Base-by-base conservation (phyloP, 2,797 vertebrate species). In the Poeciliopsis gracilis region DNA sequence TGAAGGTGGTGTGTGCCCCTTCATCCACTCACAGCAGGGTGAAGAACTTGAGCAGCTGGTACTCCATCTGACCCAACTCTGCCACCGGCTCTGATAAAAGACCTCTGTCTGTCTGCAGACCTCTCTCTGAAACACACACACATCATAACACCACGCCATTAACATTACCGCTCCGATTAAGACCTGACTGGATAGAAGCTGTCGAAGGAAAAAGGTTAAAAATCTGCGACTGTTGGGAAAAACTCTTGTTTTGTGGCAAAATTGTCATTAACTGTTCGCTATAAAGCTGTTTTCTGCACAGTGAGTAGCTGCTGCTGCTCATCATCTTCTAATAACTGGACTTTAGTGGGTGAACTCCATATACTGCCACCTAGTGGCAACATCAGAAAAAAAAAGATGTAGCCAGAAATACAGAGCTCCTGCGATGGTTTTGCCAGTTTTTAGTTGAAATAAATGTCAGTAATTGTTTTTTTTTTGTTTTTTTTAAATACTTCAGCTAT, bases 11-110 rank as follows among this genome's bases (percentile, higher is more conserved):
- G 77, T 30, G 71, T 71, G 86, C 4, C 81, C 38, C 41, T 82
- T 77, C 53, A 70, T 79, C 77, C 59, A 96, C 97, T 96, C 94
- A 98, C 98, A 98, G 96, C 89, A 98, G 92, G 0, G 98, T 97
- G 95, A 98, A 97, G 95, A 98, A 94, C 93, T 97, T 98, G 83
- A 99, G 96, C 85, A 99, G 96, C 91, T 95, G 95, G 89, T 97
- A 97, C 91, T 98, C 97, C 2, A 97, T 96, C 81, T 97, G 97
- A 85, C 96, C 95, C 89, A 97, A 91, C 89, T 97, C 97, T 46
- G 94, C 90, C 79, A 92, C 93, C 61, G 95, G 94, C 87, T 96
- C 96, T 59, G 94, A 92, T 82, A 94, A 88, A 87, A 96, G 93
- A 84, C 94, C 94, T 81, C 96, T 95, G 87, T 97, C 96, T 0